Conservation (phyloP, 2,888 invertebrate genomes). For the Cecidostiba fungosa region DNA sequence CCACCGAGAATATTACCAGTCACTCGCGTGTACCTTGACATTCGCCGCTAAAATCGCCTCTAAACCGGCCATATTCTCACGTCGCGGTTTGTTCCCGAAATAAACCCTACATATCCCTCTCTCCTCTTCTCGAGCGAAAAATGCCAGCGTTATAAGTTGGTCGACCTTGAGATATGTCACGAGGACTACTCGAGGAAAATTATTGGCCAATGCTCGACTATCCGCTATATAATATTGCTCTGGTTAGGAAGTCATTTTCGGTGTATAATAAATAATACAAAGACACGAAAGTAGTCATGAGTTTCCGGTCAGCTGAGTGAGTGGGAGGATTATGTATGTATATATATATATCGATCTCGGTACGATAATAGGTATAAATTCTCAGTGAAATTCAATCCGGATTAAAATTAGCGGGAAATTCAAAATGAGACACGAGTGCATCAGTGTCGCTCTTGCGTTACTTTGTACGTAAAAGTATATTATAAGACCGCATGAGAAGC, state of each 20-base stretch:
- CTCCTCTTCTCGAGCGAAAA: background rate
- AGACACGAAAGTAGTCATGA: too few relatives aligned
- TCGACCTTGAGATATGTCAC: conserved; percentile 6
- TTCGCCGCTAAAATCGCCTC: background rate
- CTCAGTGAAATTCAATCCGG: background rate
- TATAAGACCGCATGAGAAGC: background rate
- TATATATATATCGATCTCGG: background rate
- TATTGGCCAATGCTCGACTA: conserved; percentile 5
- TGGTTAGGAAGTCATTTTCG: too few relatives aligned
- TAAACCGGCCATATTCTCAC: background rate
- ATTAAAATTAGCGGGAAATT: background rate
- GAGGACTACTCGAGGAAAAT: background rate
- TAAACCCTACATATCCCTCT: background rate
- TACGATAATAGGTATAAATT: too few relatives aligned
- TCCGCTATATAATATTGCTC: background rate
- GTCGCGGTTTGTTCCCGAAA: background rate
- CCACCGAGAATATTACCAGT: background rate
- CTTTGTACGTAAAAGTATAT: background rate
- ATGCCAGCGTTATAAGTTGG: background rate
- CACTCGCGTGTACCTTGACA: background rate
- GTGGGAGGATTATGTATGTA: too few relatives aligned
- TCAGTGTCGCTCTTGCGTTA: background rate
- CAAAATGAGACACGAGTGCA: background rate
- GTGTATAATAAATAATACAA: too few relatives aligned
- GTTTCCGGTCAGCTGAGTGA: background rate